phyloP scores from a whole-genome alignment of 1,140 invertebrate species.

The Drosophila ambigua region DNA sequence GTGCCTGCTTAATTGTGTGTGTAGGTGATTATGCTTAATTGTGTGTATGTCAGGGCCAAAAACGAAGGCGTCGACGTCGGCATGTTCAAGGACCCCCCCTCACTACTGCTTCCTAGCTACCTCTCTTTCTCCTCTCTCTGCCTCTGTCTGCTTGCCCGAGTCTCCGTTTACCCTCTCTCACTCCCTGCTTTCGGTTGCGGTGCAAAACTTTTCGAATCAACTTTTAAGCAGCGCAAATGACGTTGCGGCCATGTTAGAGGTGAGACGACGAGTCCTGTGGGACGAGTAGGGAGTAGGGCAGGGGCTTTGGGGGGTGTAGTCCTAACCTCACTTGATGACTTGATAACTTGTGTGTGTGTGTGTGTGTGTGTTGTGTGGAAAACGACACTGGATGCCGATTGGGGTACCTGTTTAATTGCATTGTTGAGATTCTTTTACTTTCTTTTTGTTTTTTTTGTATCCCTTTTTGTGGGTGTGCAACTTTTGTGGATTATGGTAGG shows the following conservation, averaged over 20 bases:
- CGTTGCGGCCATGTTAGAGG: constrained; percentile 63
- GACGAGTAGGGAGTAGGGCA: background rate
- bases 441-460: no score
- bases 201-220: constrained; percentile 79
- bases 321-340: constrained; percentile 66
- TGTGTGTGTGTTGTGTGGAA: background rate
- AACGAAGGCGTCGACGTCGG: constrained; percentile 53
- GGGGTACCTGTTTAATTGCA: background rate
- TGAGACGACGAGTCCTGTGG: constrained; percentile 3
- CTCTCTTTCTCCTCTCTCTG: constrained; percentile 12
- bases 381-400: no score
- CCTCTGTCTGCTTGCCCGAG: background rate
- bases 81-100: constrained; percentile 52
- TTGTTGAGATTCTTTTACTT: no score
- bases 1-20: constrained; percentile 71
- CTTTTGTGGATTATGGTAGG: no score
- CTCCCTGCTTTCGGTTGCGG: constrained; percentile 52
- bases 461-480: no score
- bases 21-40: constrained; percentile 79
- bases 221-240: constrained; percentile 80
- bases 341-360: constrained; percentile 65
- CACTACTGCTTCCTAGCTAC: background rate
- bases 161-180: background rate
- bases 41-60: constrained; percentile 65
- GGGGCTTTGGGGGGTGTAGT: constrained; percentile 1